Evolutionary conservation across 1,140 invertebrate genomes (phyloP).

Genomic region (Macrostomum lignano): DNA sequence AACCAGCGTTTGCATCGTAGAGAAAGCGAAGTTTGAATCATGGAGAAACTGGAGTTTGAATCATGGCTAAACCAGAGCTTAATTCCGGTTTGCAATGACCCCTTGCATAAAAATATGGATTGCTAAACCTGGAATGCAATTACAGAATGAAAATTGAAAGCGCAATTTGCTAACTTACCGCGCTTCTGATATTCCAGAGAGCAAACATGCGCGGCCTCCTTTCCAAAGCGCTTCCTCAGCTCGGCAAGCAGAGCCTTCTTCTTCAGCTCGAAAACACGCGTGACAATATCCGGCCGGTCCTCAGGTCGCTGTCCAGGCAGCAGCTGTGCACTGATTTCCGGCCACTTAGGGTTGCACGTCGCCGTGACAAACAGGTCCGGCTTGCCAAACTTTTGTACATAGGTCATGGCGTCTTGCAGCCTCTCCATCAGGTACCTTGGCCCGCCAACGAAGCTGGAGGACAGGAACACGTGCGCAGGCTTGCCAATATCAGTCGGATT

Average conservation of each 20-base stretch:
- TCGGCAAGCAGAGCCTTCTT: slow-evolving; percentile 24
- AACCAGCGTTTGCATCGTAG: too few species aligned
- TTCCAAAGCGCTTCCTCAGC: slow-evolving; percentile 16
- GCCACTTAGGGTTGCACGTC: slow-evolving; percentile 31
- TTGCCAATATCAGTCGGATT: slow-evolving; percentile 12
- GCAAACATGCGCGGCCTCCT: slow-evolving; percentile 16
- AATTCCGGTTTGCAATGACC: too few species aligned
- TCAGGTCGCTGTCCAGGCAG: slow-evolving; percentile 10
- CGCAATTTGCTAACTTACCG: too few species aligned
- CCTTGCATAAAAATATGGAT: too few species aligned
- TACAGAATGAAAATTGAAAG: too few species aligned
- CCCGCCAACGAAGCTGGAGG: slow-evolving; percentile 19
- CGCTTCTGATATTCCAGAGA: slow-evolving; percentile 31
- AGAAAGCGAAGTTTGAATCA: too few species aligned
- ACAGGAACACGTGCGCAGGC: slow-evolving; percentile 23
- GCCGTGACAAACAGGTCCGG: slow-evolving; percentile 30
- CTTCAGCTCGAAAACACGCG: slow-evolving; percentile 30
- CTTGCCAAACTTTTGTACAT: too few species aligned
- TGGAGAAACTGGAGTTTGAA: too few species aligned
- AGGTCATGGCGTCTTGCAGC: too few species aligned
- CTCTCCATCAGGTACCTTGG: too few species aligned
- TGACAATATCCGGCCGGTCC: slow-evolving; percentile 25
- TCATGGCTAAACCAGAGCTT: too few species aligned
- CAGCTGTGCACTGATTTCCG: slow-evolving; percentile 19
- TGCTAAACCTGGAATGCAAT: too few species aligned